Percentiles rank a stretch among this genome's conserved stretches.
Conservation (phyloP, 2,888 invertebrate genomes). For the Drosophila nr. fundita region DNA sequence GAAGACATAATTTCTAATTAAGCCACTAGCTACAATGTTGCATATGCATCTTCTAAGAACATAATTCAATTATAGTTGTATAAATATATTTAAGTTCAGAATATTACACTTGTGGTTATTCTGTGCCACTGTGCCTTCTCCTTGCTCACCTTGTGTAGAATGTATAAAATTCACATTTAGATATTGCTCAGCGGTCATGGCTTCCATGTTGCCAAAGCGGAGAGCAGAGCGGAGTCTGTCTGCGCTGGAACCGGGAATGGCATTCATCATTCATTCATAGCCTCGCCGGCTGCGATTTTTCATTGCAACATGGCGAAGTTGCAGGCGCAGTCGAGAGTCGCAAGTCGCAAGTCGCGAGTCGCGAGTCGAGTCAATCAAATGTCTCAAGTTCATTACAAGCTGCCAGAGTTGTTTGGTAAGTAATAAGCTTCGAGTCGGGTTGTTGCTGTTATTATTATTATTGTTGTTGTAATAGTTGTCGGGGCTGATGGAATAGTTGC, state of each 20-base stretch:
- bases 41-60: not conserved
- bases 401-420: conserved; percentile 75
- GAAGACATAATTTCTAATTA: not conserved
- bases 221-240: conserved; percentile 10
- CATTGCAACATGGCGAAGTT: conserved; percentile 67
- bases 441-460: conserved; percentile 20
- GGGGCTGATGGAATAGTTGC: conserved; percentile 54
- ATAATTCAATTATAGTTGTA: not conserved
- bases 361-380: conserved; percentile 72
- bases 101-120: not conserved
- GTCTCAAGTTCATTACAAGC: conserved; percentile 77
- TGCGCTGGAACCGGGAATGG: conserved; percentile 38
- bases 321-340: conserved; percentile 34
- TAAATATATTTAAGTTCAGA: not conserved
- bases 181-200: conserved; percentile 51
- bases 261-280: conserved; percentile 79
- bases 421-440: conserved; percentile 65
- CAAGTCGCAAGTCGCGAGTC: conserved; percentile 1
- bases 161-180: conserved; percentile 75
- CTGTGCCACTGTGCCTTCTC: conserved; percentile 55
- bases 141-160: conserved; percentile 66
- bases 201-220: conserved; percentile 47
- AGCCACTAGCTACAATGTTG: not conserved
- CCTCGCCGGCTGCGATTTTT: conserved; percentile 59
- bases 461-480: conserved; percentile 54